Evolutionary conservation across 2,113 vertebrate species (phyloP).

Genomic region (Butorides virescens): DNA sequence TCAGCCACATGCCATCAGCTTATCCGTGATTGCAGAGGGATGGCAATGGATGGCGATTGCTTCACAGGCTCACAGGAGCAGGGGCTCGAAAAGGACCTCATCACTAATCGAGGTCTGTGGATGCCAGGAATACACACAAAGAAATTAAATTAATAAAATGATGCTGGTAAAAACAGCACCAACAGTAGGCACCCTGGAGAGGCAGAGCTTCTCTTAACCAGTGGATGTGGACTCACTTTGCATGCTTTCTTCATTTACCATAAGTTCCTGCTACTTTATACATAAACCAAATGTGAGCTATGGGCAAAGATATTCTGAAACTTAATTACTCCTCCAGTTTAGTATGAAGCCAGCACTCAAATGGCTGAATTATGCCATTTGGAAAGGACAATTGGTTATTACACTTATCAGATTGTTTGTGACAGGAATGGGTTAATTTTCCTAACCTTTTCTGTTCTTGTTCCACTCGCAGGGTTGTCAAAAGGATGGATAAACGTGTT

Average conservation of each 20-base stretch:
- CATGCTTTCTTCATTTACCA: not conserved
- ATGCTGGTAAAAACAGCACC: not conserved
- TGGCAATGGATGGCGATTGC: not conserved
- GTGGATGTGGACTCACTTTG: not conserved
- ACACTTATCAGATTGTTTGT: constrained; percentile 51
- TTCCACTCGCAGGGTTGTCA: constrained; percentile 55
- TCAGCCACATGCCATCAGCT: not conserved
- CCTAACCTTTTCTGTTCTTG: constrained; percentile 67
- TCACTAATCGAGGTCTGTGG: not conserved
- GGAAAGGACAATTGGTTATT: constrained; percentile 44
- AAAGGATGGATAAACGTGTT: constrained; percentile 62
- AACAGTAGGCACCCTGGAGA: not conserved
- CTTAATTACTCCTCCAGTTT: constrained; percentile 46
- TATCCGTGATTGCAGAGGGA: not conserved
- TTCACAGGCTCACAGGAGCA: not conserved
- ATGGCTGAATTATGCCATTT: constrained; percentile 18
- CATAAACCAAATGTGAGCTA: constrained; percentile 4
- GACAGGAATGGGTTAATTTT: constrained; percentile 74
- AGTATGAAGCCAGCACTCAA: not conserved
- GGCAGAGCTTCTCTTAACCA: not conserved
- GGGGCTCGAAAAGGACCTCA: not conserved
- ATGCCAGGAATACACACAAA: not conserved
- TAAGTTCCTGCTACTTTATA: not conserved
- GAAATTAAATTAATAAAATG: not conserved
- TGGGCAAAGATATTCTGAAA: constrained; percentile 30